Evolutionary conservation across 2,797 vertebrate species (phyloP).

Genomic region (Lophotriccus pileatus): DNA sequence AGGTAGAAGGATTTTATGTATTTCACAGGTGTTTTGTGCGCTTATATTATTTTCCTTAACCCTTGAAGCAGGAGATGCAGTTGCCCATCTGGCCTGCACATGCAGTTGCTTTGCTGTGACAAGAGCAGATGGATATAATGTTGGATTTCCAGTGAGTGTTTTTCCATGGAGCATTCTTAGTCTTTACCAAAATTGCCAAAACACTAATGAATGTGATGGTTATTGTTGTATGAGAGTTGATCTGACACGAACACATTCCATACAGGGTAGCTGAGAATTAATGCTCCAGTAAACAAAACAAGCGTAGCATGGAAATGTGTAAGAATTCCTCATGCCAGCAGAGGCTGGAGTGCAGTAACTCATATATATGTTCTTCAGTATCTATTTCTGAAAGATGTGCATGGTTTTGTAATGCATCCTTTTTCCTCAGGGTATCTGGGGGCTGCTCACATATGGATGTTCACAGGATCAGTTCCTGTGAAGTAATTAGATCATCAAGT

Average conservation of each 20-base stretch:
- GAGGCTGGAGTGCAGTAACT: not conserved
- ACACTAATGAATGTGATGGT: not conserved
- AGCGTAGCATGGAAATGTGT: not conserved
- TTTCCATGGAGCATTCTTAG: accelerated
- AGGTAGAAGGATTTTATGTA: not conserved
- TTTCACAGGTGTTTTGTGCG: not conserved
- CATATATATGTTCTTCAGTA: not conserved
- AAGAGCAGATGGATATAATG: not conserved
- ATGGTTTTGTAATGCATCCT: not conserved
- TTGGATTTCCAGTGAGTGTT: not conserved
- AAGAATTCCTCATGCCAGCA: not conserved
- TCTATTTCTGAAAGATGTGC: not conserved
- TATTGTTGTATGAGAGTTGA: not conserved
- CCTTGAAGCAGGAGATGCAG: not conserved
- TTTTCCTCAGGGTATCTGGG: not conserved
- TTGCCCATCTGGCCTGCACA: not conserved
- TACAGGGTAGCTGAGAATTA: not conserved
- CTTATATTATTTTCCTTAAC: not conserved
- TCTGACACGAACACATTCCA: accelerated
- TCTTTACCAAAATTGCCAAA: not conserved
- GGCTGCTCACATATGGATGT: not conserved
- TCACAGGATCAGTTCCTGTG: not conserved
- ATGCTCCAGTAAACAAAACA: not conserved
- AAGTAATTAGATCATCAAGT: not conserved
- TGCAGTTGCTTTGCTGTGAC: not conserved